Percentiles rank a stretch among this genome's conserved stretches.
Conservation (phyloP, 2,888 invertebrate genomes). For the Tachina grossa region DNA sequence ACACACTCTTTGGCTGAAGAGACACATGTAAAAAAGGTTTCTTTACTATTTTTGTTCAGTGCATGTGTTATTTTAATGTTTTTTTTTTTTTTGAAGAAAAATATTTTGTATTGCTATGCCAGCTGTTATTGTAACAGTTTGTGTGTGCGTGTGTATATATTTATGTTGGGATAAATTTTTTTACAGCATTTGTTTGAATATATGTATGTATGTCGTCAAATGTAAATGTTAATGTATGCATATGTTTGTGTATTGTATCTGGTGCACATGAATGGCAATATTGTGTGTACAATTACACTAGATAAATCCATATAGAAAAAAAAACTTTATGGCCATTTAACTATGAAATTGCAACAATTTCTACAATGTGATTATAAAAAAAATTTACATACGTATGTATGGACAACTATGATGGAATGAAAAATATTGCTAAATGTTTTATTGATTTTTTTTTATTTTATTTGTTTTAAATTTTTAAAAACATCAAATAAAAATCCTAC, state of each 20-base stretch:
- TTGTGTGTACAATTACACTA: conserved; percentile 12
- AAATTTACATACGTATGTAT: neutral
- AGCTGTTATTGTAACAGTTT: conserved; percentile 56
- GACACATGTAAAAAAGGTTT: conserved; percentile 38
- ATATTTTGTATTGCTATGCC: conserved; percentile 31
- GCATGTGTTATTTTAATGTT: conserved; percentile 6
- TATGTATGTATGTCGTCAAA: neutral
- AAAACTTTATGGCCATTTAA: conserved; percentile 64
- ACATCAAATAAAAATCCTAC: too few relatives aligned
- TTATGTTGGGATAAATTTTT: neutral
- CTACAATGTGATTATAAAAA: conserved; percentile 40
- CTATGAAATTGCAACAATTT: conserved; percentile 64
- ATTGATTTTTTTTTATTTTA: too few relatives aligned
- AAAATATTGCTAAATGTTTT: conserved; percentile 18
- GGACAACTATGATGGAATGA: neutral
- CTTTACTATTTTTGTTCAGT: neutral
- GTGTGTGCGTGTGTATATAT: neutral
- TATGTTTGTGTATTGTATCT: conserved; percentile 12
- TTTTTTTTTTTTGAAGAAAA: conserved; percentile 9
- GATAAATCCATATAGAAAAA: neutral
- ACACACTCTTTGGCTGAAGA: conserved; percentile 10
- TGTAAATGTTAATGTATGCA: conserved; percentile 1
- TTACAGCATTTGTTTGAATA: neutral
- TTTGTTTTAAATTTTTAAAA: too few relatives aligned
- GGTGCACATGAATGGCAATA: conserved; percentile 16